Conservation (phyloP, 1,140 invertebrate genomes). For the Neodiprion fabricii region DNA sequence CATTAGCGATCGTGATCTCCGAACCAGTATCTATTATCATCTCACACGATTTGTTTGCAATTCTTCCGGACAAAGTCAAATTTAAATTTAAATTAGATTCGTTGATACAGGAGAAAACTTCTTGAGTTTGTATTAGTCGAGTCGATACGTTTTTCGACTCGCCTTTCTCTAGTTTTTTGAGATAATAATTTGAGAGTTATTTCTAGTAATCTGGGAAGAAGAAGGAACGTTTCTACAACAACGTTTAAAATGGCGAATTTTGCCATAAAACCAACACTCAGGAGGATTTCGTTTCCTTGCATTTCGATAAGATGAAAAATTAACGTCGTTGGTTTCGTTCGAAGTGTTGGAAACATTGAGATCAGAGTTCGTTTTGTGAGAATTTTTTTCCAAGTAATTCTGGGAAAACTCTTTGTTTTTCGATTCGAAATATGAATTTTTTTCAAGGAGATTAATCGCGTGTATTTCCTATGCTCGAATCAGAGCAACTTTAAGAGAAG, state of each 20-base stretch:
- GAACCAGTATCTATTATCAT: slow-evolving; percentile 13
- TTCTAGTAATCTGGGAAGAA: slow-evolving; percentile 14
- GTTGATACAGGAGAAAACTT: slow-evolving; percentile 5
- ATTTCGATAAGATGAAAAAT: slow-evolving; percentile 7
- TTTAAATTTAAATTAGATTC: slow-evolving; percentile 16
- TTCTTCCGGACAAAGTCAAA: slow-evolving; percentile 12
- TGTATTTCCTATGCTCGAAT: background rate
- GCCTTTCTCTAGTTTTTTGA: slow-evolving; percentile 15
- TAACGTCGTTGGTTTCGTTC: slow-evolving; percentile 12
- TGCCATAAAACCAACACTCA: slow-evolving; percentile 10
- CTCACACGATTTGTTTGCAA: slow-evolving; percentile 13
- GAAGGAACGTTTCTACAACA: slow-evolving; percentile 11
- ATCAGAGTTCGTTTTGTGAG: background rate
- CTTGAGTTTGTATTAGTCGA: slow-evolving; percentile 15
- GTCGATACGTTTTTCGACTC: slow-evolving; percentile 15
- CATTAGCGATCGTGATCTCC: slow-evolving; percentile 8
- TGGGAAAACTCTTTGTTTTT: slow-evolving; percentile 15
- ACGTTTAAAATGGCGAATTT: slow-evolving; percentile 11
- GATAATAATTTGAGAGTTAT: slow-evolving; percentile 1
- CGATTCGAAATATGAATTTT: slow-evolving; percentile 15
- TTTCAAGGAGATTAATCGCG: slow-evolving; percentile 4
- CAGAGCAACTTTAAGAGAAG: slow-evolving; percentile 14
- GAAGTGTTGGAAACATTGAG: background rate
- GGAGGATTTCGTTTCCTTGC: slow-evolving; percentile 10
- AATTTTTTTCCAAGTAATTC: slow-evolving; percentile 8